A percentile compares a stretch with the other conserved stretches of the same genome.
phyloP scores from a whole-genome alignment of 2,113 vertebrate genomes.

The Pantherophis guttatus region DNA sequence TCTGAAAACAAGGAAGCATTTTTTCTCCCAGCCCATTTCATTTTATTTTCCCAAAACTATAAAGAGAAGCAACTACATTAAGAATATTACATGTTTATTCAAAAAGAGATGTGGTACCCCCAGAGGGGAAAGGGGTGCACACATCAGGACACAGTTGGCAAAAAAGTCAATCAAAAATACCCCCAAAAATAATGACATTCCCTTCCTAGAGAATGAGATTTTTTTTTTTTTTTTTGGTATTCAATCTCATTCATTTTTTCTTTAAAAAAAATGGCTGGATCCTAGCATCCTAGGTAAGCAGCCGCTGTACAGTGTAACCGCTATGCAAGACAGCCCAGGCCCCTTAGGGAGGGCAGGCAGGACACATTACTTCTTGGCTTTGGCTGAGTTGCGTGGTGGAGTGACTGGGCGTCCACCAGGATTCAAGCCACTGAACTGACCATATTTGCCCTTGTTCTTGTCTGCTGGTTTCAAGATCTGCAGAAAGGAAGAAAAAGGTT shows the following conservation, averaged over 20 bases:
- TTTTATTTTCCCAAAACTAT: not conserved
- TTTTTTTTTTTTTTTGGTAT: slow-evolving; percentile 15
- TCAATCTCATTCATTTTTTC: slow-evolving; percentile 11
- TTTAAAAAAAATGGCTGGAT: slow-evolving; percentile 24
- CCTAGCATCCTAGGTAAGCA: slow-evolving; percentile 19
- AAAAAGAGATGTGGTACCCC: slow-evolving; percentile 20
- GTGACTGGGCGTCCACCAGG: slow-evolving; percentile 90
- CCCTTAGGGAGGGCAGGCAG: not conserved
- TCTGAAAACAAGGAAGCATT: too few species aligned
- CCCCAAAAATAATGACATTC: slow-evolving; percentile 27
- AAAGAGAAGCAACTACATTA: not conserved
- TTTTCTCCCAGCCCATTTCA: not conserved
- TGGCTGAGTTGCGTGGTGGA: slow-evolving; percentile 92
- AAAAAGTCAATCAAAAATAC: slow-evolving; percentile 34
- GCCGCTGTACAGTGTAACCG: slow-evolving; percentile 48
- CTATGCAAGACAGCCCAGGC: slow-evolving; percentile 8
- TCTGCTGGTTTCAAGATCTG: slow-evolving; percentile 96
- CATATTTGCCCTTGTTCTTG: slow-evolving; percentile 94
- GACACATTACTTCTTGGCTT: slow-evolving; percentile 90
- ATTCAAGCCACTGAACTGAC: slow-evolving; percentile 82
- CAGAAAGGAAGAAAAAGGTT: not conserved
- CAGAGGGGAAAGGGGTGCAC: not conserved
- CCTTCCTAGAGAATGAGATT: slow-evolving; percentile 7
- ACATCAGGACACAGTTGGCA: slow-evolving; percentile 16
- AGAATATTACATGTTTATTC: slow-evolving; percentile 39